A percentile compares a stretch with the other conserved stretches of the same genome.
phyloP scores from a whole-genome alignment of 2,797 vertebrate species.

The Threskiornis aethiopicus region DNA sequence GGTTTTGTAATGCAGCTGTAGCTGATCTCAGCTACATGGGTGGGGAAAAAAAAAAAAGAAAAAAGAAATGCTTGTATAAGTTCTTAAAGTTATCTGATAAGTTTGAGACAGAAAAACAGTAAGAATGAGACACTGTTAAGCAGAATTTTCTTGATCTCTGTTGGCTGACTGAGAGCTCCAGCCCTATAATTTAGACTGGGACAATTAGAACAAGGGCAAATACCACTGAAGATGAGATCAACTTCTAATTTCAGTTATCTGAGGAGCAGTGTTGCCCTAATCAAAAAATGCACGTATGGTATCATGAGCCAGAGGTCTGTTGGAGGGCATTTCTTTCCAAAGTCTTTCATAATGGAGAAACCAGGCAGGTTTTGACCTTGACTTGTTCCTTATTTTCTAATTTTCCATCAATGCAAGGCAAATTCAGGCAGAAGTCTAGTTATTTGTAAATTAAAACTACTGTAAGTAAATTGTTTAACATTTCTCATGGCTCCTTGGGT shows the following conservation, averaged over 20 bases:
- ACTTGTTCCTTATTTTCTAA: not conserved
- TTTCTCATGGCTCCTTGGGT: not conserved
- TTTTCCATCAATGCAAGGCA: not conserved
- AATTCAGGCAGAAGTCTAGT: not conserved
- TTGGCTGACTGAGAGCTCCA: not conserved
- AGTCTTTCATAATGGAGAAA: not conserved
- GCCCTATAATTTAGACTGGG: not conserved
- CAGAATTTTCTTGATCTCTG: not conserved
- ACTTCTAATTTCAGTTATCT: slow-evolving; percentile 28
- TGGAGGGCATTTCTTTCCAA: not conserved
- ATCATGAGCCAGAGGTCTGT: not conserved
- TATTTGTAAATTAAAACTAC: not conserved
- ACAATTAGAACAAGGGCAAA: not conserved
- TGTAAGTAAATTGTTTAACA: not conserved
- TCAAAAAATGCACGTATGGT: not conserved
- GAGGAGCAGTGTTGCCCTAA: not conserved
- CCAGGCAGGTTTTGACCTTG: not conserved
- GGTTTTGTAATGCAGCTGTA: not conserved
- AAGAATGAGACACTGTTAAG: not conserved
- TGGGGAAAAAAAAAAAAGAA: too few species aligned
- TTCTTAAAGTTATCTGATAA: not conserved
- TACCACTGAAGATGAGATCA: not conserved
- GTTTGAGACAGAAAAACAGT: not conserved
- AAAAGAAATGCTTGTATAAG: not conserved
- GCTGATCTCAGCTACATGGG: not conserved